These are phyloP conservation scores for Lycocerus yunnanus DNA, from an alignment of 2,888 invertebrate genomes.

Conservation along the genomic window DNA sequence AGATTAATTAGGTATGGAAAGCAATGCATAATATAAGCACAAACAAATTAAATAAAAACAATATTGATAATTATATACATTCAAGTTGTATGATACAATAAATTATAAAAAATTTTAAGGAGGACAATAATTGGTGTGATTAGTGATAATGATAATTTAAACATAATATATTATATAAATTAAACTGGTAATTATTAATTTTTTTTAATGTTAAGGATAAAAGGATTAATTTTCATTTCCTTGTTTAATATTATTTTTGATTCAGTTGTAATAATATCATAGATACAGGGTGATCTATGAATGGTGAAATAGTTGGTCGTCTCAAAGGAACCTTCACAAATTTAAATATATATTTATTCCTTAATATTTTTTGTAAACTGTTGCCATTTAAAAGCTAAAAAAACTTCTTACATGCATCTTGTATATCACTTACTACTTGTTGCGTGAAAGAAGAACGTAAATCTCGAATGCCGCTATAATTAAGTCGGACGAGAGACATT, in stretches of 20 bases:
- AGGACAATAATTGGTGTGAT: not conserved
- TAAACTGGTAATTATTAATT: not conserved
- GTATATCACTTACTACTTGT: conserved; percentile 1
- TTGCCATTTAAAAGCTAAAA: not conserved
- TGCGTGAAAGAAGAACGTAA: conserved; percentile 3
- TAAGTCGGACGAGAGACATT: conserved; percentile 5
- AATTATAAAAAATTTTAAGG: not conserved
- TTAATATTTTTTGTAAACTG: not conserved
- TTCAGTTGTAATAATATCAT: not conserved
- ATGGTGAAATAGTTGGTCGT: not conserved
- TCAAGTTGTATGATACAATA: not conserved
- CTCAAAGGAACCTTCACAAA: not conserved
- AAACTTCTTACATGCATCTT: not conserved
- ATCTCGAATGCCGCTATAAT: conserved; percentile 3
- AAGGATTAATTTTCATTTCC: not conserved
- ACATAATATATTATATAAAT: too few species aligned
- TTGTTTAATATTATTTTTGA: not conserved
- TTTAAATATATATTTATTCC: not conserved
- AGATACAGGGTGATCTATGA: not conserved
- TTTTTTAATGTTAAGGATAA: not conserved
- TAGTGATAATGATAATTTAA: not conserved
- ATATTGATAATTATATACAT: not conserved
- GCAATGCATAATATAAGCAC: not conserved
- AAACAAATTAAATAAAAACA: not conserved
- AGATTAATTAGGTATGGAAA: conserved; percentile 2